A percentile compares a stretch with the other conserved stretches of the same genome.
These are phyloP conservation scores for Bombylius major DNA, from an alignment of 2,888 invertebrate genomes.

Conservation along the genomic window DNA sequence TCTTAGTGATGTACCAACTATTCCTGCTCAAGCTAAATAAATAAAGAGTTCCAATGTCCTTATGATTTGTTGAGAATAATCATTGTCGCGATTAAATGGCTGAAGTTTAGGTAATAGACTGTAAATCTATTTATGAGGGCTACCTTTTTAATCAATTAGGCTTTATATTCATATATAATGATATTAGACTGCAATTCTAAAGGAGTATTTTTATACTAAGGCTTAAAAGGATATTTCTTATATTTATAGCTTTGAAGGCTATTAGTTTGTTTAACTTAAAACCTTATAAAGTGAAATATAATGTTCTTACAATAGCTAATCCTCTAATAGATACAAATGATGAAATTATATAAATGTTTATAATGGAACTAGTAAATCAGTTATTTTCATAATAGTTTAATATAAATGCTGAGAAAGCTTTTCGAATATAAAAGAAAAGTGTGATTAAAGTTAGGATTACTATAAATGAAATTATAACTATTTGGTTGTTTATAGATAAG, in stretches of 20 bases:
- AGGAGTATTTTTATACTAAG: constrained; percentile 38
- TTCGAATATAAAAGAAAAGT: constrained; percentile 44
- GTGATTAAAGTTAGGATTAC: constrained; percentile 42
- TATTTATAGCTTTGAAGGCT: constrained; percentile 52
- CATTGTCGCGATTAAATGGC: constrained; percentile 55
- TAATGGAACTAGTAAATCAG: constrained; percentile 27
- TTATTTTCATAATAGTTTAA: constrained; percentile 40
- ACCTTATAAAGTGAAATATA: constrained; percentile 31
- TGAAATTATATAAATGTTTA: constrained; percentile 20
- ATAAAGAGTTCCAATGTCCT: constrained; percentile 64
- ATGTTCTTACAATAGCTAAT: constrained; percentile 22
- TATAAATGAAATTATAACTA: constrained; percentile 38
- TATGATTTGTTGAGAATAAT: constrained; percentile 59
- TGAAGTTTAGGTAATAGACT: constrained; percentile 48
- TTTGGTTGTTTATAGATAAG: constrained; percentile 37
- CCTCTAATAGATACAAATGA: constrained; percentile 24
- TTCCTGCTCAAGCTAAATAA: constrained; percentile 53
- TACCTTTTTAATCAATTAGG: constrained; percentile 41
- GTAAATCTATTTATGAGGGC: constrained; percentile 50
- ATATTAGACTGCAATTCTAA: constrained; percentile 52
- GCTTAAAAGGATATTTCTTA: constrained; percentile 40
- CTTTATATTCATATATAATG: constrained; percentile 41
- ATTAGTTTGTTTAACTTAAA: constrained; percentile 50
- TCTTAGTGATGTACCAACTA: constrained; percentile 57
- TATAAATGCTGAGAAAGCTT: constrained; percentile 39